phyloP scores from a whole-genome alignment of 2,113 vertebrate genomes.

The Gulo gulo region DNA sequence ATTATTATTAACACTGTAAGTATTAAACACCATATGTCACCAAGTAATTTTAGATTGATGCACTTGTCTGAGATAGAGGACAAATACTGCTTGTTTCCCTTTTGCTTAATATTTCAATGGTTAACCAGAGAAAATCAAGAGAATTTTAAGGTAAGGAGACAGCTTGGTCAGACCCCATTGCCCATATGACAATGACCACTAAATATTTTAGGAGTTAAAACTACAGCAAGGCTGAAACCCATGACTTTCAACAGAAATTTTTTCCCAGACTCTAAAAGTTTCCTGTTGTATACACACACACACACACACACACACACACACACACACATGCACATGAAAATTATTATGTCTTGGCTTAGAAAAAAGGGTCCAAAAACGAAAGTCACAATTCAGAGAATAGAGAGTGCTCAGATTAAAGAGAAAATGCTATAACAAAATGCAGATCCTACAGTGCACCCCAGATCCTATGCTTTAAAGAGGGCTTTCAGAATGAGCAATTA shows the following conservation, averaged over 20 bases:
- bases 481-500: not conserved
- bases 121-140: not conserved
- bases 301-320: too few relatives aligned
- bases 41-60: not conserved
- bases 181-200: not conserved
- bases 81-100: not conserved
- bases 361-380: not conserved
- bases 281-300: not conserved
- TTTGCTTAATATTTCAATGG: not conserved
- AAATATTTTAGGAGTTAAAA: not conserved
- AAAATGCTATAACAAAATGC: not conserved
- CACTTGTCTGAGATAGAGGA: not conserved
- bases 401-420: not conserved
- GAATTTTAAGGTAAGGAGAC: not conserved
- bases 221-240: not conserved
- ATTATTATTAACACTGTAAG: not conserved
- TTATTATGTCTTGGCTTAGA: not conserved
- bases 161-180: fast-evolving
- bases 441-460: not conserved
- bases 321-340: not conserved
- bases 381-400: not conserved
- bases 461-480: not conserved
- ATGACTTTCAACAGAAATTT: not conserved
- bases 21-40: not conserved
- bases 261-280: not conserved